Percentiles rank a stretch among this genome's conserved stretches.
These are phyloP conservation scores for Stenodema calcarata DNA, from an alignment of 2,888 invertebrate genomes.

Conservation along the genomic window DNA sequence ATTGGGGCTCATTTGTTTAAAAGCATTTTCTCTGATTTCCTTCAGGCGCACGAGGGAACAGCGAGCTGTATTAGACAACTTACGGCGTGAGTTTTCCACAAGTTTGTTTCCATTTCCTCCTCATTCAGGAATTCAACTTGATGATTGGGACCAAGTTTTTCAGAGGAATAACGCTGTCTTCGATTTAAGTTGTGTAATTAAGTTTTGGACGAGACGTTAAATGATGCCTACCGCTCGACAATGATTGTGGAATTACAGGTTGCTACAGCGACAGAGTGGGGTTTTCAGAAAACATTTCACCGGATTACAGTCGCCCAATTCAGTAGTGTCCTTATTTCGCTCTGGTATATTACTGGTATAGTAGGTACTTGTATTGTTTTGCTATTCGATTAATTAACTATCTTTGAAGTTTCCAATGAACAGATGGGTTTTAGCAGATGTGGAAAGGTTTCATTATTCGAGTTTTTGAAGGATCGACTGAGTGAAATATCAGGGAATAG, in stretches of 20 bases:
- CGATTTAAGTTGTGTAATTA: constrained; percentile 35
- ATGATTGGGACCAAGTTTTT: constrained; percentile 23
- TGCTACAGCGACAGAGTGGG: neutral
- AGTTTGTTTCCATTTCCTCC: constrained; percentile 40
- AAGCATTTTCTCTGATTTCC: constrained; percentile 33
- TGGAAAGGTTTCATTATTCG: too few species aligned
- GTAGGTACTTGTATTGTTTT: too few species aligned
- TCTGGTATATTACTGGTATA: too few species aligned
- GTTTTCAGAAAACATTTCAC: neutral
- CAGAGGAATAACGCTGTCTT: neutral
- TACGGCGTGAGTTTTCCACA: constrained; percentile 31
- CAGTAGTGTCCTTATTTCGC: too few species aligned
- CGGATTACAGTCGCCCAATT: too few species aligned
- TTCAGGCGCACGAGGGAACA: constrained; percentile 10
- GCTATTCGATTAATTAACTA: too few species aligned
- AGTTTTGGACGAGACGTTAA: constrained; percentile 15
- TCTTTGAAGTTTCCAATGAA: too few species aligned
- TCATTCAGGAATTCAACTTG: neutral
- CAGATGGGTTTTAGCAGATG: too few species aligned
- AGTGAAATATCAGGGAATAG: too few species aligned
- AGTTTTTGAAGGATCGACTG: too few species aligned
- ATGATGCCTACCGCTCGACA: neutral
- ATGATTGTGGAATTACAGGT: neutral
- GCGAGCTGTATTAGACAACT: constrained; percentile 40
- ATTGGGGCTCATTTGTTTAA: constrained; percentile 32